Base-by-base conservation (phyloP, 2,113 vertebrate species). In the Albula glossodonta region DNA sequence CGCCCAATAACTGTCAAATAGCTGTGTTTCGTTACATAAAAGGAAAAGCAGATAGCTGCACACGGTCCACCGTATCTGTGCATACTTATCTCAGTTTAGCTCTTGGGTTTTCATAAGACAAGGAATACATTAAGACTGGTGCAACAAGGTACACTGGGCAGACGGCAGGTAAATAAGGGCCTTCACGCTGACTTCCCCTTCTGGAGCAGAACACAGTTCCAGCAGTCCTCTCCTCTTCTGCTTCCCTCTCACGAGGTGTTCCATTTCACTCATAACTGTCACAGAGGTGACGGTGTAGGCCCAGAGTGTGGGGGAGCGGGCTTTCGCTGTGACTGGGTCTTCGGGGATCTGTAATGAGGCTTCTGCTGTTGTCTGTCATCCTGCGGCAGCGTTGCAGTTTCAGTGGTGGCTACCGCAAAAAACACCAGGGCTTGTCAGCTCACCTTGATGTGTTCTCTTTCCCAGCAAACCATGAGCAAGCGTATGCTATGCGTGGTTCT, bases 141-240 rank as follows among this genome's bases (percentile, higher is more conserved):
- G 2, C 10, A 74, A 74, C 8, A 13, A 74, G 22, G 70, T 22
- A 31, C 22, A 9, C 70, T 22, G 0, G 5, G 31, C 6, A 13
- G 22, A 31, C 3, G n/a, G 70, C 70, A 9, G 70, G 25, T 31
- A 74, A 74, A 74, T 31, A 22, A 74, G n/a, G 31, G n/a, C n/a
- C 22, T 74, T 10, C 70, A 7, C 70, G 22, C n/a, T 9, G 70
- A 5, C 70, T 22, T 31, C 70, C 70, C n/a, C 70, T 74, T 4
- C 70, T 10, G 78, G 50, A 79, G 31, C 9, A 17, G 78, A 10
- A 25, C 25, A 81, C 51, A 22, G 6, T 78, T 78, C 85, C 85
- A 63, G 79, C 41, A 56, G 60, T 83, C 81, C 70, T 86, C 51
- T 83, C 8, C 41, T 51, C 81, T 31, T 17, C 22, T 53, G 17